Conservation (phyloP, 2,888 invertebrate genomes). For the Subacronicta megacephala region DNA sequence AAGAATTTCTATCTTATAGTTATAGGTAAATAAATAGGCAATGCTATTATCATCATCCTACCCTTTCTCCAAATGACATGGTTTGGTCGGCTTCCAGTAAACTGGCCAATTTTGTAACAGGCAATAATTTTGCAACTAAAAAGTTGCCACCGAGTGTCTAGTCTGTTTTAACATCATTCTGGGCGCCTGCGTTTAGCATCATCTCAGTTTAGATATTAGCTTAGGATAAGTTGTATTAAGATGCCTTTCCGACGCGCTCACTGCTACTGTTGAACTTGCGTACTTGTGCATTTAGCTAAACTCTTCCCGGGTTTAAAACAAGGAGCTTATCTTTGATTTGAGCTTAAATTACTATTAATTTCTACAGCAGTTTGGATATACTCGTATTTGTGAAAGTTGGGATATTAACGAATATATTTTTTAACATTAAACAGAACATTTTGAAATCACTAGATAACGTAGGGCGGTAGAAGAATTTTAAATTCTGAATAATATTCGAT, state of each 20-base stretch:
- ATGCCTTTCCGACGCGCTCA: constrained; percentile 55
- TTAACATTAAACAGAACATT: no score
- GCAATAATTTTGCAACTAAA: not conserved
- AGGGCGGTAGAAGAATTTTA: no score
- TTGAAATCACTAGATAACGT: no score
- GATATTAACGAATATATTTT: no score
- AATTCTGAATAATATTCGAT: no score
- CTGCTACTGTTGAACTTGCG: constrained; percentile 37
- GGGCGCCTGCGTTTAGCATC: constrained; percentile 29
- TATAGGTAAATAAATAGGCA: no score
- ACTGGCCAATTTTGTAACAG: not conserved
- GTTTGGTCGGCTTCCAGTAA: no score
- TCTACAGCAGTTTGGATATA: no score
- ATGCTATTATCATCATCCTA: no score
- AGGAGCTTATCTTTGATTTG: constrained; percentile 3
- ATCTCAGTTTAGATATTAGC: constrained; percentile 58
- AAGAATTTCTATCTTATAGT: no score
- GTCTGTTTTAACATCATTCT: constrained; percentile 7
- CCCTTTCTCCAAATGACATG: no score
- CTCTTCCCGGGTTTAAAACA: constrained; percentile 23
- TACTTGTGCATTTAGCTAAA: constrained; percentile 14
- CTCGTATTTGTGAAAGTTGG: no score
- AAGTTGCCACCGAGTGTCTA: not conserved
- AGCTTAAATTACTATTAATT: not conserved
- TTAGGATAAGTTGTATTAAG: constrained; percentile 59